Base-by-base conservation (phyloP, 2,113 vertebrate species). In the Saiga tatarica region DNA sequence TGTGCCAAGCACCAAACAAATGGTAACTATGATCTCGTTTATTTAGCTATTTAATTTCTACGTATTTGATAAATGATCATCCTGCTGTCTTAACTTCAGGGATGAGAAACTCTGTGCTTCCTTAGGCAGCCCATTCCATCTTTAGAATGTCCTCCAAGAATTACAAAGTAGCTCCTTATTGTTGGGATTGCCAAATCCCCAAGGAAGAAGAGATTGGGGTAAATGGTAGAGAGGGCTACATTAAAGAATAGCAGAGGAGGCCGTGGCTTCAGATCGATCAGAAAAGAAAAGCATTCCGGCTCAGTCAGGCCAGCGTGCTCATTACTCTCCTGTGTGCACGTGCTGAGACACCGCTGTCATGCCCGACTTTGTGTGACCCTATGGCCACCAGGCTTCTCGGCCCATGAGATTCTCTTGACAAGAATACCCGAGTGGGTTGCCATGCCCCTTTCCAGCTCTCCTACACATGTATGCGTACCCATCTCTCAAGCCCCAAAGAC, bases 101-200 rank as follows among this genome's bases (percentile, higher is more conserved):
- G 12, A 64, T 55, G 7, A 95, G 82, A 53, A 96, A 91, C 10
- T 74, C n/a, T 33, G 45, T 87, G 45, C 28, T 84, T 78, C n/a
- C 50, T 50, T 36, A 39, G 13, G 95, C 10, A 79, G 17, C 16
- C 50, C 50, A 92, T 59, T 89, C 62, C 50, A 39, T 86, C 39
- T 92, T 84, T 87, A 59, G 53, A 93, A 97, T 83, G 50, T 33
- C 30, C 30, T 82, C 26, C 74, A 62, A 94, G 50, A 94, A 26
- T 71, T 82, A 76, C 12, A 59, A 74, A 89, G 13, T 87, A 3
- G 45, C 57, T 74, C 45, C 64, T 83, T 52, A 33, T 50, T 76
- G 5, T n/a, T 78, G 42, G 10, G 7, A n/a, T 28, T 79, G 33
- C 45, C 53, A 90, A 17, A 13, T 95, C 13, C 26, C 16, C 42